Conservation (phyloP, 1,140 invertebrate genomes). For the Formica selysi region DNA sequence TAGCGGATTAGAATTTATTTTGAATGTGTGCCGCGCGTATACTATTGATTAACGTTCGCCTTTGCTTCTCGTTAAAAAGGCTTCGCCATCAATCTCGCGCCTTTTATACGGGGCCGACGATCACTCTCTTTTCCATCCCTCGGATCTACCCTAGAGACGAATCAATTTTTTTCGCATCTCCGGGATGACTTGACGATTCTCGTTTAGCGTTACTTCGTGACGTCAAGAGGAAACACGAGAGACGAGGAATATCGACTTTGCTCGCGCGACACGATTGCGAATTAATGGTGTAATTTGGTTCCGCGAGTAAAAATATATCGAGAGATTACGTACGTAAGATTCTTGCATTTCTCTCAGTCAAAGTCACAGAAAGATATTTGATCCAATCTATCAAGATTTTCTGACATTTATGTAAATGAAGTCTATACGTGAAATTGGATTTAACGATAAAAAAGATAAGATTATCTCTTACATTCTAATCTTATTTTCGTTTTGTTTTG, state of each 20-base stretch:
- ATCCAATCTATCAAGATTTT: neutral
- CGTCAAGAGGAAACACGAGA: constrained; percentile 10
- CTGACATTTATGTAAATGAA: neutral
- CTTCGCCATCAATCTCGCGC: constrained; percentile 40
- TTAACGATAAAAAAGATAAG: no score
- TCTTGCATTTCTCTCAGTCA: no score
- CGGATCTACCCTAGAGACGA: constrained; percentile 1
- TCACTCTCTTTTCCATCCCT: neutral
- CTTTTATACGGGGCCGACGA: neutral
- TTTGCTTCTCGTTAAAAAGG: constrained; percentile 39
- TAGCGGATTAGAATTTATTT: constrained; percentile 53
- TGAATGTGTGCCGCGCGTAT: neutral
- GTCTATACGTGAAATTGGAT: no score
- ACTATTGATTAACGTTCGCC: constrained; percentile 40
- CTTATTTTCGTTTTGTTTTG: no score
- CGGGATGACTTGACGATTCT: constrained; percentile 19
- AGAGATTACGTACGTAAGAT: constrained; percentile 1
- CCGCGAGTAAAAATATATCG: constrained; percentile 9
- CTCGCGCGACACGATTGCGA: constrained; percentile 1
- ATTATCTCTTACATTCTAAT: no score
- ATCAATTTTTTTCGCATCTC: constrained; percentile 34
- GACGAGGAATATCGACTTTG: neutral
- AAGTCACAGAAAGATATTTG: neutral
- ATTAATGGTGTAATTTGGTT: constrained; percentile 10
- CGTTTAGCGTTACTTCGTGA: constrained; percentile 3